Base-by-base conservation (phyloP, 2,888 invertebrate species). In the Eueremaeus valkanovi region DNA sequence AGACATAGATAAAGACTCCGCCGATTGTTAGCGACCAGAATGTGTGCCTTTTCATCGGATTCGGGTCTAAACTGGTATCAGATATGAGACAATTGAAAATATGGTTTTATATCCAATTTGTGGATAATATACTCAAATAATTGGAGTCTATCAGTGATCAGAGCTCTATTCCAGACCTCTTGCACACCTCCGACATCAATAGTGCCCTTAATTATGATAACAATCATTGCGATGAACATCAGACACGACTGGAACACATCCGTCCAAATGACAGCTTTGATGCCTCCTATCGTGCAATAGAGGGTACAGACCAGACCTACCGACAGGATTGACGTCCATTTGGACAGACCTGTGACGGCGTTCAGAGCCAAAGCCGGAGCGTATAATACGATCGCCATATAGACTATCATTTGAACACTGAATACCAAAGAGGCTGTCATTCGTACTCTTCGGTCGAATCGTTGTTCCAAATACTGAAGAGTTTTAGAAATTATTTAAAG, bases 201-300 rank as follows among this genome's bases (percentile, higher is more conserved):
- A 1, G 77, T 86, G 3, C 91, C 92, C 79, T 88, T 90, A 75
- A 90, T 87, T 29, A 93, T 90, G 0, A 95, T 88, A 80, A 90
- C 89, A 80, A 90, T 89, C 13, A 94, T 87, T 0, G 93, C 90
- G 3, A 87, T 88, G 82, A 92, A 93, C 94, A 95, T 95, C 3
- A 95, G 85, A 1, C 90, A 76, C 0, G 92, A 92, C 82, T 84
- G 84, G 79, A 93, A 89, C 1, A 94, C 88, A 81, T 94, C 94
- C 0, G 93, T 93, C 80, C 93, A 88, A 72, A 94, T 84, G 0
- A 94, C 93, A 3, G 94, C 93, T 83, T 94, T 94, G 89, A 94
- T 93, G 45, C 94, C 94, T 24, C 94, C 94, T 78, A 93, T 86
- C 0, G 91, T 90, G 0, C 93, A 92, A 81, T 93, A 93, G 82